Evolutionary conservation across 37 sponge, comb jelly and placozoan genomes (phyloP), one percentile per base, ranked within the genome.

Genomic region (Mnemiopsis leidyi): DNA sequence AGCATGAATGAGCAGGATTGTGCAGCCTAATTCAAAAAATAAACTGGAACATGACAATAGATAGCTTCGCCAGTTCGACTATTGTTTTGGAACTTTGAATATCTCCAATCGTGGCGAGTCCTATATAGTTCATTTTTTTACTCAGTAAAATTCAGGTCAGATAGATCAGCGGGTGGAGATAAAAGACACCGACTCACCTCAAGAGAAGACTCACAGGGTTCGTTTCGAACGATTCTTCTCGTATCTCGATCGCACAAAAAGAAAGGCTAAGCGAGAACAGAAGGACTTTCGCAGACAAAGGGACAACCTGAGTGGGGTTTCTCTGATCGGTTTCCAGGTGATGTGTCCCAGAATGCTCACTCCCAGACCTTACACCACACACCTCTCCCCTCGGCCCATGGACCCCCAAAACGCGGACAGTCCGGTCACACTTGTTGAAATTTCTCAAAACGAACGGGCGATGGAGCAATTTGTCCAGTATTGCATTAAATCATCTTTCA

Each of bases 391-490:
- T 36, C 24, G 9, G 13, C 33, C 21, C 7, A 37, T 23, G 90
- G 90, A 40, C 16, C 90, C 39, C 61, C 13, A 33, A 29, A 39
- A 9, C 23, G 48, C n/a, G 90, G 90, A 38, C 61, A 9, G 61
- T 28, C 33, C 90, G 3, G 48, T 85, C 25, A 85, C 90, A 18
- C 90, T 85, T n/a, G 35, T 85, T 18, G 90, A 85, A 61, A 85
- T 85, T 3, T 85, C 90, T 20, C 90, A 85, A 21, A 85, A 85
- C 23, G 90, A 85, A 61, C 38, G 35, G 24, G 90, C 90, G 29
- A 85, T 85, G 90, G 90, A 85, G 39, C 90, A 85, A 18, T 85
- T 85, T 38, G 90, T 85, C 9, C 90, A 85, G 90, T 85, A 85
- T 61, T 85, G 90, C 90, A 85, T 85, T 37, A 85, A 85, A 39